Base-by-base conservation (phyloP, 1,140 invertebrate genomes). In the Goniozus legneri region DNA sequence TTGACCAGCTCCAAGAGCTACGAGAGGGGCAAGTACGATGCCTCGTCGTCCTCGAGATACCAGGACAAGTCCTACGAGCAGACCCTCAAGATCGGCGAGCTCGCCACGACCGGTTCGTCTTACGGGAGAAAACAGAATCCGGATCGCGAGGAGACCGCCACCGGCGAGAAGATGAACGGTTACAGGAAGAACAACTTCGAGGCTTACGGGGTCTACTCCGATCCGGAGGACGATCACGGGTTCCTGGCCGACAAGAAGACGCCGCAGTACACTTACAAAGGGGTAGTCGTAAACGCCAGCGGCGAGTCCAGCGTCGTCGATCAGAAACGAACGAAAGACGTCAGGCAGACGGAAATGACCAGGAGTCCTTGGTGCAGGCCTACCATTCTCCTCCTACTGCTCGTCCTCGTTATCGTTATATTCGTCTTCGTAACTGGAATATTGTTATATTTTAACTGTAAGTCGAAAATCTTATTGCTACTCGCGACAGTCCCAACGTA, bases 371-470 rank as follows among this genome's bases (percentile, higher is more conserved):
- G 79, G 75, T 79, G 77, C 56, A 69, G 73, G 40, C 79, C 78
- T 0, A 78, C 78, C 0, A 76, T 81, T 45, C 56, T 81, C 13
- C 60, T 80, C 3, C 65, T 81, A 10, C 64, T 81, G 6, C 59
- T 82, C 14, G 71, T 79, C 10, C 64, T 81, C 0, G 67, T 82
- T 15, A 67, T 82, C 37, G 70, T 81, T 20, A 71, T 80, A 40
- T 81, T 81, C 54, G 75, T 81, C 1, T 65, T 81, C 56, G 76
- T 82, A 50, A 78, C 79, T 50, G 79, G 79, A 24, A 76, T 81
- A 37, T 69, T 82, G 16, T 71, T 82, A 8, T 81, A 81, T 60
- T 78, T 81, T 55, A 82, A 82, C 62, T 81, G 80, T 82, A 64
- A 79, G 79, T 80, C n/a, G n/a, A n/a, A n/a, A n/a, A n/a, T n/a